A percentile compares a stretch with the other conserved stretches of the same genome.
phyloP scores from a whole-genome alignment of 2,113 vertebrate genomes.

The Sinocyclocheilus anshuiensis region DNA sequence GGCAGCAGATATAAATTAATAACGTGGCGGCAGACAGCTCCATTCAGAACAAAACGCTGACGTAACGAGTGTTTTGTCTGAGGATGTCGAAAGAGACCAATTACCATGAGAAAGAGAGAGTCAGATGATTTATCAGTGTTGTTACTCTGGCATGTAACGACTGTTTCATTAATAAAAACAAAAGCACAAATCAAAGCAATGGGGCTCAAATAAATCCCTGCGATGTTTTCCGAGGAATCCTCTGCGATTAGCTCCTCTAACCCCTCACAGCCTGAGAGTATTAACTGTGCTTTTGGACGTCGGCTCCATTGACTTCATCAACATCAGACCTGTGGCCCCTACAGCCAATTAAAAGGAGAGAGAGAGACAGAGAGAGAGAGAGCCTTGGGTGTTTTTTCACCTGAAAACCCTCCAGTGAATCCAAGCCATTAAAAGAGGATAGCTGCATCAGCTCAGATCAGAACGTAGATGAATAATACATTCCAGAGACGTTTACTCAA shows the following conservation, averaged over 20 bases:
- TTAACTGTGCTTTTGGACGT: conserved; percentile 39
- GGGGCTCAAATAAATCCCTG: conserved; percentile 19
- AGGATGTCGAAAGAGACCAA: conserved; percentile 35
- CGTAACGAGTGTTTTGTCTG: conserved; percentile 6
- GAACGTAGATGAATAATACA: conserved; percentile 22
- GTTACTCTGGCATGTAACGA: conserved; percentile 16
- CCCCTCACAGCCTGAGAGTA: conserved; percentile 23
- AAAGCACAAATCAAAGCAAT: conserved; percentile 28
- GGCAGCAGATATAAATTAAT: conserved; percentile 29
- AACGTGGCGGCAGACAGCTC: conserved; percentile 6
- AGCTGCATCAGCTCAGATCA: conserved; percentile 36
- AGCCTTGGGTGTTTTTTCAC: neutral
- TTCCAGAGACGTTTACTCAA: conserved; percentile 18
- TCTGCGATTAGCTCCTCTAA: conserved; percentile 10
- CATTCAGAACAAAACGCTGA: conserved; percentile 43
- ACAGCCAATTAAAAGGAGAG: conserved; percentile 49
- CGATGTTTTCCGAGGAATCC: neutral
- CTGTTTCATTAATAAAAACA: conserved; percentile 45
- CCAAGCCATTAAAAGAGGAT: conserved; percentile 25
- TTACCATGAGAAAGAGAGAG: conserved; percentile 18
- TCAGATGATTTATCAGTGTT: conserved; percentile 19
- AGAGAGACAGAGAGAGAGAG: neutral
- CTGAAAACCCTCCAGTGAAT: conserved; percentile 27
- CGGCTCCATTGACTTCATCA: conserved; percentile 42
- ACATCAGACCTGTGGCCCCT: conserved; percentile 26